phyloP scores from a whole-genome alignment of 2,113 vertebrate species.

The Vidua macroura region DNA sequence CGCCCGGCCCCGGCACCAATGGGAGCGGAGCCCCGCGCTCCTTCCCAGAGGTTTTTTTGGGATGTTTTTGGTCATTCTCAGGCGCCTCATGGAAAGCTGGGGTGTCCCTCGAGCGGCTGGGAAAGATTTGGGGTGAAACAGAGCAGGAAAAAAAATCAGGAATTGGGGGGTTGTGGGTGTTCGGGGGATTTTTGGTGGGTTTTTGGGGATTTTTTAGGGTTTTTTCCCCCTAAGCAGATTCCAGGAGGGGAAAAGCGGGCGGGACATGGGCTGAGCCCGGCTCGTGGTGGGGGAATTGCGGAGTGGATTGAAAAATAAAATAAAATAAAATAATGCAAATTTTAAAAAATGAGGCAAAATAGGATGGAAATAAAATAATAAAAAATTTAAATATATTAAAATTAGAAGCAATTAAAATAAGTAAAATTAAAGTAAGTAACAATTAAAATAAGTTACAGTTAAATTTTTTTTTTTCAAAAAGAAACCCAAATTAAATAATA shows the following conservation, averaged over 20 bases:
- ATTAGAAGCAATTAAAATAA: too few relatives aligned
- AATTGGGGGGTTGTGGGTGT: background rate
- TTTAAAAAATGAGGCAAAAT: background rate
- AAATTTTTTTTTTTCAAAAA: too few relatives aligned
- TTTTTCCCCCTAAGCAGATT: background rate
- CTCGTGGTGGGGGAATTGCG: background rate
- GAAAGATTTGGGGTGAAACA: background rate
- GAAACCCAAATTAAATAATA: too few relatives aligned
- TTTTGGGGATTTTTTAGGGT: background rate
- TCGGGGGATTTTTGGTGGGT: background rate
- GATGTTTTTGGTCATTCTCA: background rate
- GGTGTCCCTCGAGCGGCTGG: background rate
- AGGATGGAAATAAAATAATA: background rate
- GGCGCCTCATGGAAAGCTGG: background rate
- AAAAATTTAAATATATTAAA: fast-evolving
- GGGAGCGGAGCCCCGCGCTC: slow-evolving; percentile 32
- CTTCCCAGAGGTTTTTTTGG: background rate
- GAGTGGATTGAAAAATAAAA: background rate
- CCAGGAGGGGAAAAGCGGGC: background rate
- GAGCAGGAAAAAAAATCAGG: background rate
- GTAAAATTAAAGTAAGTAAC: fast-evolving
- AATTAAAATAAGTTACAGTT: too few relatives aligned
- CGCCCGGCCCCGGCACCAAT: slow-evolving; percentile 72
- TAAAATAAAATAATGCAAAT: too few relatives aligned
- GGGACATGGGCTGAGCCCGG: background rate